phyloP scores from a whole-genome alignment of 2,888 invertebrate species.

The Apoda limacodes region DNA sequence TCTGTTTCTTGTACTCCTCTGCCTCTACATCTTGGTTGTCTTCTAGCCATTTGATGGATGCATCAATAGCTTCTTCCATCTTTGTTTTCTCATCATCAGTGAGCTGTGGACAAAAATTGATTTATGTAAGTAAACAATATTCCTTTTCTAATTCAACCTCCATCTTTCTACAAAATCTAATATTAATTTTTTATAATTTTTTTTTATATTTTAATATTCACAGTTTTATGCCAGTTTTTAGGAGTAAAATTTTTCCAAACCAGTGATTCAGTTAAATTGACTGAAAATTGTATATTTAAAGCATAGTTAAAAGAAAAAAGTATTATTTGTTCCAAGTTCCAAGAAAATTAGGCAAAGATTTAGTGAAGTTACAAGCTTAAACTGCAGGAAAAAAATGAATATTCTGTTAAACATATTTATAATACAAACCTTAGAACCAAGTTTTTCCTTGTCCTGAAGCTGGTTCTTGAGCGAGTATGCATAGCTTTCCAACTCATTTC shows the following conservation, averaged over 20 bases:
- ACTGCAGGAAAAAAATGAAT: neutral
- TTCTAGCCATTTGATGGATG: slow-evolving; percentile 98
- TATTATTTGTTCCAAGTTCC: neutral
- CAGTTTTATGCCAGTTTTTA: too few species aligned
- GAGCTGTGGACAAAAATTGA: slow-evolving; percentile 43
- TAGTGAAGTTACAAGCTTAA: neutral
- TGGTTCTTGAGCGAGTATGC: slow-evolving; percentile 98
- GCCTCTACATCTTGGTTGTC: slow-evolving; percentile 93
- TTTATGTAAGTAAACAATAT: too few species aligned
- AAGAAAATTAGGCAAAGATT: too few species aligned
- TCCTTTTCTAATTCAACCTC: too few species aligned
- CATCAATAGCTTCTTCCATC: slow-evolving; percentile 96
- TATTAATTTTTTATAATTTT: too few species aligned
- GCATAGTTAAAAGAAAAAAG: neutral
- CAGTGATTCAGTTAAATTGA: too few species aligned
- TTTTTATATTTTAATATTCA: too few species aligned
- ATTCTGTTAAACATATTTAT: too few species aligned
- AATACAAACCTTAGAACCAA: slow-evolving; percentile 82
- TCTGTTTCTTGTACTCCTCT: slow-evolving; percentile 94
- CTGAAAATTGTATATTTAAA: neutral
- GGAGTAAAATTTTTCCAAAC: too few species aligned
- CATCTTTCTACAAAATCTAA: too few species aligned
- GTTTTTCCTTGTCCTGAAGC: slow-evolving; percentile 95
- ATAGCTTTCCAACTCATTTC: slow-evolving; percentile 97
- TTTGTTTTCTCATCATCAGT: slow-evolving; percentile 92